A percentile compares a stretch with the other conserved stretches of the same genome.
Conservation (phyloP, 2,888 invertebrate genomes). For the Scaptomyza caliginosa region DNA sequence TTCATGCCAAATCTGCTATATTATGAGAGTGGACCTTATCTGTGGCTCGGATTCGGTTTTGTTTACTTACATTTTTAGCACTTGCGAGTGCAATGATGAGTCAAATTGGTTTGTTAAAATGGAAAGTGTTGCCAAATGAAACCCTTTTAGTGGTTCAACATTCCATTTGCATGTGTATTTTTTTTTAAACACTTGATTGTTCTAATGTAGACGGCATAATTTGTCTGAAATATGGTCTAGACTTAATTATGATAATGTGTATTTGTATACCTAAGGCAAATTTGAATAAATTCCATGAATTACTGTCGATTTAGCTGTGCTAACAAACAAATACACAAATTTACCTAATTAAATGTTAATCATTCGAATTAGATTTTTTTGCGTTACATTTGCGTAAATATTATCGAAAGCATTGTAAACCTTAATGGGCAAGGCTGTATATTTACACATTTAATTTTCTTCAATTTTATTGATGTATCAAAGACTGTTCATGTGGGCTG, state of each 20-base stretch:
- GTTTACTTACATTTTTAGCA: constrained; percentile 41
- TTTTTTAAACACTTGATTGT: background rate
- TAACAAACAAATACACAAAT: constrained; percentile 22
- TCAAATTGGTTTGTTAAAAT: constrained; percentile 29
- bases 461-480: background rate
- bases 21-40: background rate
- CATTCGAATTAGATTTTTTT: constrained; percentile 31
- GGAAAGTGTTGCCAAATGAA: constrained; percentile 43
- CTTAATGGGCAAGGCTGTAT: constrained; percentile 7
- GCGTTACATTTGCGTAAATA: no score
- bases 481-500: background rate
- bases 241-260: constrained; percentile 10
- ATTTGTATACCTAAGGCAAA: background rate
- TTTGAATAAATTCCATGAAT: constrained; percentile 24
- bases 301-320: constrained; percentile 21
- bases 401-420: constrained; percentile 4
- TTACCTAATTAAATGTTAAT: constrained; percentile 34
- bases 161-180: background rate
- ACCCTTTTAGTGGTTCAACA: background rate
- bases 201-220: constrained; percentile 1
- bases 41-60: constrained; percentile 12
- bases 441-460: background rate
- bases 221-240: constrained; percentile 12
- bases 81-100: constrained; percentile 16
- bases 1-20: constrained; percentile 25